Conservation (phyloP, 2,888 invertebrate genomes). For the Nebria salina region DNA sequence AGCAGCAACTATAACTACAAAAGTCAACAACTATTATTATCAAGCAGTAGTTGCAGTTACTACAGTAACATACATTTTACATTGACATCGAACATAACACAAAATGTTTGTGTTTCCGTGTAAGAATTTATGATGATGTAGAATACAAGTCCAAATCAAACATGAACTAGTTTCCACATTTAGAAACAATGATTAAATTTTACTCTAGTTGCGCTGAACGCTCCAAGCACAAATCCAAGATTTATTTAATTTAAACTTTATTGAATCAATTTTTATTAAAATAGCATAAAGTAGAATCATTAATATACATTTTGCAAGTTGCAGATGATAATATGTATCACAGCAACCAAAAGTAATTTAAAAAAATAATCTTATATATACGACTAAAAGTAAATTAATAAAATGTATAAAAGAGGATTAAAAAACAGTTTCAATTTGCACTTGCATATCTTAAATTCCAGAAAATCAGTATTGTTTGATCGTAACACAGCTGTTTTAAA, state of each 20-base stretch:
- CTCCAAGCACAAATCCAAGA: too few species aligned
- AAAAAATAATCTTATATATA: too few species aligned
- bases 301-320: too few species aligned
- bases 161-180: not conserved
- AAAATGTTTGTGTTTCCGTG: conserved; percentile 1
- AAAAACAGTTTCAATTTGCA: not conserved
- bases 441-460: not conserved
- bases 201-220: too few species aligned
- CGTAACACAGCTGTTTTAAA: conserved; percentile 4
- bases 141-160: not conserved
- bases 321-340: too few species aligned
- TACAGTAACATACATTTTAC: not conserved
- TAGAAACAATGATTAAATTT: not conserved
- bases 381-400: too few species aligned
- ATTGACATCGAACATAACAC: not conserved
- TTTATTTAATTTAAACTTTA: too few species aligned
- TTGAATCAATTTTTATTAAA: not conserved
- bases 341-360: too few species aligned
- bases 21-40: conserved; percentile 1
- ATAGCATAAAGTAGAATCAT: not conserved
- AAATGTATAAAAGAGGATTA: too few species aligned
- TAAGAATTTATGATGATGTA: not conserved
- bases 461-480: not conserved
- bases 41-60: not conserved
- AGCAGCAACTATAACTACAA: not conserved